Evolutionary conservation across 2,888 invertebrate species (phyloP), one percentile per base, ranked within the genome.

Genomic region (Rhagium mordax): DNA sequence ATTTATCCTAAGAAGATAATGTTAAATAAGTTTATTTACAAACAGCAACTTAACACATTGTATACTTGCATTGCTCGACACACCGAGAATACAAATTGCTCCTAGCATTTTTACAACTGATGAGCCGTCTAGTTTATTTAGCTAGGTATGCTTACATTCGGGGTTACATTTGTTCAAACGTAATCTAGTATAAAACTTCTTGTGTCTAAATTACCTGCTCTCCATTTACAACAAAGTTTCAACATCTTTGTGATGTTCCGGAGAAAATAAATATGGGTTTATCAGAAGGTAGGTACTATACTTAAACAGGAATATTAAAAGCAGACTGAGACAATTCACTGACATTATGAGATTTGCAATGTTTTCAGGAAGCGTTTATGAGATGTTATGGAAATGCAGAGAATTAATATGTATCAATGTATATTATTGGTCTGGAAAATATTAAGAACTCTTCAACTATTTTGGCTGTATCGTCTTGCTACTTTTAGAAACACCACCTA

Each of bases 161-260:
- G 33, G 57, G 68, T 60, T 55, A 24, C 6, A 24, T 70, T 70
- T 65, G 64, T 51, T 27, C 60, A 13, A 47, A 73, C 59, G 60
- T 73, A 70, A 73, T 66, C 73, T 73, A 70, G 73, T 70, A 61
- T 70, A 29, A 73, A 70, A 65, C 24, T 72, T 33, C 33, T 70
- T 60, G 27, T 73, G 70, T 73, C 73, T 73, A 70, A 73, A 73
- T 73, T 66, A 73, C 73, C 69, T 73, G 66, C 65, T 70, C 24
- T 48, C 64, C 29, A 61, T 66, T 70, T 61, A 47, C 57, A 51
- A 65, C 47, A 70, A 64, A 72, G 61, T 73, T 60, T 70, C 24
- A 70, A 65, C 70, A 47, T 60, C 61, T 59, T 70, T 33, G 48
- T 24, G 29, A 16, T 29, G 70, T 4, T 27, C 55, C 21, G 21